phyloP scores from a whole-genome alignment of 2,888 invertebrate genomes.

The Eupithecia abbreviata region DNA sequence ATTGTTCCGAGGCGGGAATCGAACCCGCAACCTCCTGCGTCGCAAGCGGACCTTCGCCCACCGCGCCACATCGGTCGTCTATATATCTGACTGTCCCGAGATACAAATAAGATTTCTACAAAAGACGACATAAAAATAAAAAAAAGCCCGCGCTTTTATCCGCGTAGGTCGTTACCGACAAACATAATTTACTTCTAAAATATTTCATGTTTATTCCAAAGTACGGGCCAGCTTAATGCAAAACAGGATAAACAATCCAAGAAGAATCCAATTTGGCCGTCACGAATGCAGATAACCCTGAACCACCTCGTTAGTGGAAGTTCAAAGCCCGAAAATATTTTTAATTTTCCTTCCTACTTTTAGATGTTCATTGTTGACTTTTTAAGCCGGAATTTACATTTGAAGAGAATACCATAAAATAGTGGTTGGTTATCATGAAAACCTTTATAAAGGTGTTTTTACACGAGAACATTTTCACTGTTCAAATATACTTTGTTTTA shows the following conservation, averaged over 20 bases:
- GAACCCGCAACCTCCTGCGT: no score
- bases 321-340: conserved; percentile 40
- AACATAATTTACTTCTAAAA: conserved; percentile 8
- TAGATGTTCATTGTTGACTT: conserved; percentile 32
- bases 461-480: not conserved
- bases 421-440: conserved; percentile 10
- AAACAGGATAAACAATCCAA: conserved; percentile 36
- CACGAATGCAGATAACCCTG: conserved; percentile 36
- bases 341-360: conserved; percentile 39
- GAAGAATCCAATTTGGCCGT: conserved; percentile 36
- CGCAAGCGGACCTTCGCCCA: no score
- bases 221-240: conserved; percentile 28
- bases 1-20: no score
- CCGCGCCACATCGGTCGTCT: no score
- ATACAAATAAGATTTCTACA: not conserved
- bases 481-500: not conserved
- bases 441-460: not conserved
- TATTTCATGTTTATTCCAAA: conserved; percentile 25
- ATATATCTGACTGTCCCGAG: not conserved
- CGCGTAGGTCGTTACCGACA: not conserved
- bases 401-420: conserved; percentile 24
- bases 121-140: not conserved
- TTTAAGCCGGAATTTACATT: conserved; percentile 33
- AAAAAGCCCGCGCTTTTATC: conserved; percentile 1
- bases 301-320: conserved; percentile 38